phyloP scores from a whole-genome alignment of 2,797 vertebrate genomes.

The Onychomys torridus region DNA sequence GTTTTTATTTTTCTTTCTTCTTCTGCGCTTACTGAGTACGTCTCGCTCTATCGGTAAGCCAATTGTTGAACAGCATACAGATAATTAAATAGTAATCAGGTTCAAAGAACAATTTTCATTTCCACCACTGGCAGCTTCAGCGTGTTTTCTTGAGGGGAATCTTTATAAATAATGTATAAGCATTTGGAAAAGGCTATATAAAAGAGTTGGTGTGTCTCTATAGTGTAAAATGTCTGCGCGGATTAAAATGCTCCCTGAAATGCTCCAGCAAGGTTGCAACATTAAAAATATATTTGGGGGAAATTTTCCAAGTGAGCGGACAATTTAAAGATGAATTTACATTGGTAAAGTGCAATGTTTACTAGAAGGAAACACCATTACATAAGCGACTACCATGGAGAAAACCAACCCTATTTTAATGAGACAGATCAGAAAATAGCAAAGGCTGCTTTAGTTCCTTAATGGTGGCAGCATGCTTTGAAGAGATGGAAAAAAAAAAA shows the following conservation, averaged over 20 bases:
- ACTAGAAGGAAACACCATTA: conserved; percentile 58
- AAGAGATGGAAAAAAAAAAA: conserved; percentile 64
- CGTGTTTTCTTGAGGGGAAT: conserved; percentile 67
- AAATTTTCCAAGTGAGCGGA: conserved; percentile 65
- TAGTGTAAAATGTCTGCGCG: conserved; percentile 55
- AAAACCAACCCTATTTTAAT: conserved; percentile 71
- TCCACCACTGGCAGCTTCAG: conserved; percentile 48
- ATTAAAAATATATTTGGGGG: conserved; percentile 74
- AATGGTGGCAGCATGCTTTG: conserved; percentile 62
- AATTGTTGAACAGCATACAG: conserved; percentile 53
- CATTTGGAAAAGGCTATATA: conserved; percentile 61
- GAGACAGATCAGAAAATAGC: conserved; percentile 72
- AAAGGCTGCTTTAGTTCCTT: conserved; percentile 69
- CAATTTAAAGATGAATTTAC: conserved; percentile 77
- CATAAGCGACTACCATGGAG: conserved; percentile 66
- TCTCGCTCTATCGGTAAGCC: conserved; percentile 26
- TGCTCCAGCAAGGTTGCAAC: not conserved
- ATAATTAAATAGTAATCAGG: conserved; percentile 68
- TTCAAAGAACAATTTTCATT: conserved; percentile 67
- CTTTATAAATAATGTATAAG: conserved; percentile 76
- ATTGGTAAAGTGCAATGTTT: conserved; percentile 63
- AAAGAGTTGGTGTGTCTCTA: conserved; percentile 56
- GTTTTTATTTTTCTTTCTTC: conserved; percentile 17
- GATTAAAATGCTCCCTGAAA: conserved; percentile 51
- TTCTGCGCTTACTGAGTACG: not conserved